Percentiles rank a stretch among this genome's conserved stretches.
phyloP scores from a whole-genome alignment of 2,113 vertebrate species.

The Probosciger aterrimus region DNA sequence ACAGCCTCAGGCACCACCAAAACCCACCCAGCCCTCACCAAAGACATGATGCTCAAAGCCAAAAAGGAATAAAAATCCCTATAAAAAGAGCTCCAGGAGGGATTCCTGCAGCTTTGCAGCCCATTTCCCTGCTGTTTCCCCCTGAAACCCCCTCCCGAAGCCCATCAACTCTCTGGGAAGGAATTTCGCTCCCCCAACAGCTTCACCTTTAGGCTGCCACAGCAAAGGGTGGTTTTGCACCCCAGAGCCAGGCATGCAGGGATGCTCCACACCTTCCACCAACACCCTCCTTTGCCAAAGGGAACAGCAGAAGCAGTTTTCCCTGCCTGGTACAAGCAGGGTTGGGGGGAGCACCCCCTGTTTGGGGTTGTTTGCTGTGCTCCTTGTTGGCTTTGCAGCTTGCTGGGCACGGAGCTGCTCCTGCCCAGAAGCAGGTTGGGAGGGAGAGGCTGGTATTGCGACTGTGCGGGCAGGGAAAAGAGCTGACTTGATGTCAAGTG shows the following conservation, averaged over 20 bases:
- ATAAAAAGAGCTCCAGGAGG: background rate
- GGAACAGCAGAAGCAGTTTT: background rate
- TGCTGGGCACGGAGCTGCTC: background rate
- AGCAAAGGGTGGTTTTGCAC: background rate
- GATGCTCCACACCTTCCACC: background rate
- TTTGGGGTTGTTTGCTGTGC: background rate
- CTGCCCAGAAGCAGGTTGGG: background rate
- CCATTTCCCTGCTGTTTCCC: background rate
- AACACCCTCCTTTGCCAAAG: background rate
- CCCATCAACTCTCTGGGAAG: background rate
- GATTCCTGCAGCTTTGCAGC: background rate
- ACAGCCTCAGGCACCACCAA: background rate
- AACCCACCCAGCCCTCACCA: background rate
- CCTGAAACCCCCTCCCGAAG: background rate
- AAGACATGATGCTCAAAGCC: accelerated
- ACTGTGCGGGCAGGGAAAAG: background rate
- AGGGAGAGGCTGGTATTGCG: background rate
- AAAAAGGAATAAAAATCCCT: background rate
- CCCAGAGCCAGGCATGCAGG: background rate
- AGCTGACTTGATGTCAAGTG: background rate
- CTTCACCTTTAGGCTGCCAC: background rate
- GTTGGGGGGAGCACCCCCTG: background rate
- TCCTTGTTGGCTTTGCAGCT: background rate
- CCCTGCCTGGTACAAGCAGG: background rate
- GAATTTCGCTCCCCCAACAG: background rate